phyloP scores from a whole-genome alignment of 2,113 vertebrate species.

The Anolis carolinensis region DNA sequence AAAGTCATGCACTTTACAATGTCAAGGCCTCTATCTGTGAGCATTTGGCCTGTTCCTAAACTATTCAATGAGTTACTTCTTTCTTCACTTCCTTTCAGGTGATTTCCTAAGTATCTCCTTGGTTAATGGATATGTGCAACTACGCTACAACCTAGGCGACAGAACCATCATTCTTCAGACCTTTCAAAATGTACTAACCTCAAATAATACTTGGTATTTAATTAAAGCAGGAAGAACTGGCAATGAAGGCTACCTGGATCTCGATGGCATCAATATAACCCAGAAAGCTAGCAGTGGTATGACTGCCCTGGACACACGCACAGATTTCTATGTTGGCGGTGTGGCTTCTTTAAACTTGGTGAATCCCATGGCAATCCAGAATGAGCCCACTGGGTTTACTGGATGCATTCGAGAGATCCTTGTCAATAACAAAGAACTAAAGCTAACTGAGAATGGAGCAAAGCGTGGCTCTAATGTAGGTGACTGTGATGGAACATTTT shows the following conservation, averaged over 20 bases:
- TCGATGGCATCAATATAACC: slow-evolving; percentile 75
- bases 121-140: slow-evolving; percentile 77
- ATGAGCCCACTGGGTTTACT: slow-evolving; percentile 77
- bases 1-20: neutral
- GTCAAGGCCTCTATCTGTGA: neutral
- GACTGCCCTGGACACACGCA: slow-evolving; percentile 77
- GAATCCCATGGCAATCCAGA: slow-evolving; percentile 74
- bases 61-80: neutral
- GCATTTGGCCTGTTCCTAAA: neutral
- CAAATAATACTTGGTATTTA: slow-evolving; percentile 76
- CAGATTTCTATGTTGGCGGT: slow-evolving; percentile 83
- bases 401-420: slow-evolving; percentile 81
- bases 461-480: slow-evolving; percentile 81
- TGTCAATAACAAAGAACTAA: slow-evolving; percentile 80
- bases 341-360: slow-evolving; percentile 78
- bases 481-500: slow-evolving; percentile 86
- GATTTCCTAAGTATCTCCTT: slow-evolving; percentile 88
- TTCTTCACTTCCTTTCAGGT: slow-evolving; percentile 69
- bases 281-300: slow-evolving; percentile 70
- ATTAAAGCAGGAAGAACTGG: slow-evolving; percentile 79
- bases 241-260: slow-evolving; percentile 77
- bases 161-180: slow-evolving; percentile 74
- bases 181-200: slow-evolving; percentile 60
- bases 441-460: slow-evolving; percentile 78
- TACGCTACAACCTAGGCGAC: slow-evolving; percentile 86